Evolutionary conservation across 1,140 invertebrate species (phyloP).

Genomic region (Pseudobourletiella spinata): DNA sequence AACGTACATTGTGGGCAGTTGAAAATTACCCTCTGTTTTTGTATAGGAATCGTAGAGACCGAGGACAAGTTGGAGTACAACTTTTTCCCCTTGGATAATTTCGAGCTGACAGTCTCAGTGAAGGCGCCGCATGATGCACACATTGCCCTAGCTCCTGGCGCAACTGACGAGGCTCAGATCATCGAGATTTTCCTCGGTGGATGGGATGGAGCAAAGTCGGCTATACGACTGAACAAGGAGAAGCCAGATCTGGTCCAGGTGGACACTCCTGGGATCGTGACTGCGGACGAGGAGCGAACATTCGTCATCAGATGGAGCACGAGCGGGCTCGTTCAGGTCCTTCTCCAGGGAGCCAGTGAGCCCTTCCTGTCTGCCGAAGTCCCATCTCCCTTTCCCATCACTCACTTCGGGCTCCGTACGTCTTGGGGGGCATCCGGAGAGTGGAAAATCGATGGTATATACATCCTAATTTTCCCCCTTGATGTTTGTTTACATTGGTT

Average conservation of each 20-base stretch:
- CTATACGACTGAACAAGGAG: slow-evolving; percentile 51
- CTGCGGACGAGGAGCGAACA: slow-evolving; percentile 26
- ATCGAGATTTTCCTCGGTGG: slow-evolving; percentile 52
- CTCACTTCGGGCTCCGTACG: slow-evolving; percentile 52
- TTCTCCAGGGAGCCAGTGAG: slow-evolving; percentile 40
- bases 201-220: slow-evolving; percentile 53
- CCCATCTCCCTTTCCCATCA: slow-evolving; percentile 49
- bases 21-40: too few relatives aligned
- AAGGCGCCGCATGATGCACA: slow-evolving; percentile 52
- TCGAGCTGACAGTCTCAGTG: slow-evolving; percentile 48
- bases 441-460: slow-evolving; percentile 43
- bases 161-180: slow-evolving; percentile 47
- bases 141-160: slow-evolving; percentile 48
- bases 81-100: slow-evolving; percentile 48
- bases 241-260: slow-evolving; percentile 46
- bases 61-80: slow-evolving; percentile 51
- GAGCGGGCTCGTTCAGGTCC: slow-evolving; percentile 11
- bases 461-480: too few relatives aligned
- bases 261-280: slow-evolving; percentile 31
- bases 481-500: too few relatives aligned
- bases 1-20: too few relatives aligned
- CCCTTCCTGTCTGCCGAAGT: slow-evolving; percentile 45
- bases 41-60: slow-evolving; percentile 39
- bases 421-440: slow-evolving; percentile 52
- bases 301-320: slow-evolving; percentile 32